A percentile compares a stretch with the other conserved stretches of the same genome.
Conservation (phyloP, 35 echinoderm and acorn worm genomes). For the Nesometra sesokonis region DNA sequence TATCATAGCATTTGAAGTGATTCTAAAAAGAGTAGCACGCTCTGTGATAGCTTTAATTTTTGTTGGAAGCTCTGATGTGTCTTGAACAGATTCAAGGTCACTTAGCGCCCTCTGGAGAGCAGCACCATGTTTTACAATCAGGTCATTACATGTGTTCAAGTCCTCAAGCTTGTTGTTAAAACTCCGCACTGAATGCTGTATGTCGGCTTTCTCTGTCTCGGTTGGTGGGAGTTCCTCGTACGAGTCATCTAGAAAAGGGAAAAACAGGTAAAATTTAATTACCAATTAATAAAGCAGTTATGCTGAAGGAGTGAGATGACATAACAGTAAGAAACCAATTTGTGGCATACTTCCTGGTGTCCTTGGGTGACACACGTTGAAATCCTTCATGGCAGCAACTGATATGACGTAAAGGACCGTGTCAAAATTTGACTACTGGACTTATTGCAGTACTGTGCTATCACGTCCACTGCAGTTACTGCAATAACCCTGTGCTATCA, state of each 20-base stretch:
- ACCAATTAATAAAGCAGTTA: no score
- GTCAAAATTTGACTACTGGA: no score
- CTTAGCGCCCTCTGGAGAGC: conserved; percentile 75
- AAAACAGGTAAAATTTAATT: no score
- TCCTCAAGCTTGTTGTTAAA: conserved; percentile 86
- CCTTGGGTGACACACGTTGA: no score
- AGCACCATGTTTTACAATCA: conserved; percentile 76
- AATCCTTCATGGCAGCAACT: no score
- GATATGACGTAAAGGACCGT: no score
- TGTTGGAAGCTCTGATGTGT: conserved; percentile 37
- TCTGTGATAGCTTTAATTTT: conserved; percentile 88
- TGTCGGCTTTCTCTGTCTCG: conserved; percentile 64
- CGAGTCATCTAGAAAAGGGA: conserved; percentile 37
- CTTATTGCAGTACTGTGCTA: no score
- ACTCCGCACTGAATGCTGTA: conserved; percentile 59
- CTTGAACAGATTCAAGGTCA: conserved; percentile 73
- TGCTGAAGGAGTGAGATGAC: no score
- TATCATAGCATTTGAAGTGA: conserved; percentile 99
- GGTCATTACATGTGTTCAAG: conserved; percentile 96
- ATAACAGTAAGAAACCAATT: no score
- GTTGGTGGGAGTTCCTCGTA: conserved; percentile 50
- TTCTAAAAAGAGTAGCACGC: conserved; percentile 87
- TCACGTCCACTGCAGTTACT: no score
- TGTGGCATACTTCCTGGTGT: no score
- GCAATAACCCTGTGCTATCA: no score